Evolutionary conservation across 2,797 vertebrate species (phyloP).

Genomic region (Euphonia xanthogaster): DNA sequence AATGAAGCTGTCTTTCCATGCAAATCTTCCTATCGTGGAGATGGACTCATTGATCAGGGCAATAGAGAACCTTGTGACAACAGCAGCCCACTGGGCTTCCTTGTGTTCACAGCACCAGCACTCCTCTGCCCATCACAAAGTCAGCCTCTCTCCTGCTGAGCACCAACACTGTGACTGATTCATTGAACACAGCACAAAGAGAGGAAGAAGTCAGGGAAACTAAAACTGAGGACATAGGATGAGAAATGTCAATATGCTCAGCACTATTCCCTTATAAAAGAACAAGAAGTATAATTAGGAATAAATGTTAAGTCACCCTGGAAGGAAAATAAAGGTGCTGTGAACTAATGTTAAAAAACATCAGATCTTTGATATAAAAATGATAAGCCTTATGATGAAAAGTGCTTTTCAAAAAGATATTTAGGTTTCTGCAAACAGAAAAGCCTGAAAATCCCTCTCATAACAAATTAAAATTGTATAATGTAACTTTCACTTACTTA

Average conservation of each 20-base stretch:
- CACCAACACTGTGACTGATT: background rate
- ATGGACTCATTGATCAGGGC: background rate
- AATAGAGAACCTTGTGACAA: background rate
- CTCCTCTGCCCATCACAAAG: background rate
- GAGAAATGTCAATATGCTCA: background rate
- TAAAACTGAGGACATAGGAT: background rate
- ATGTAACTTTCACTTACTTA: background rate
- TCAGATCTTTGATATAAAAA: background rate
- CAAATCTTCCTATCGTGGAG: accelerated
- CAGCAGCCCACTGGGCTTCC: background rate
- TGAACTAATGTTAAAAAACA: background rate
- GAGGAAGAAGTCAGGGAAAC: background rate
- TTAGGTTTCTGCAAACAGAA: background rate
- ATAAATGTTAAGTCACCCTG: background rate
- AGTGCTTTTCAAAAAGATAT: background rate
- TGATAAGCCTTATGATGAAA: background rate
- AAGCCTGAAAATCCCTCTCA: background rate
- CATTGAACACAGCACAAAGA: background rate
- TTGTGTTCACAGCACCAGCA: background rate
- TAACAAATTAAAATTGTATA: background rate
- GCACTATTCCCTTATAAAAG: background rate
- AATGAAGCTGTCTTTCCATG: background rate
- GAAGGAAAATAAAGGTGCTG: background rate
- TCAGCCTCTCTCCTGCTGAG: background rate
- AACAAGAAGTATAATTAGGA: background rate